phyloP scores from a whole-genome alignment of 2,113 vertebrate species.

The Serilophus lunatus region DNA sequence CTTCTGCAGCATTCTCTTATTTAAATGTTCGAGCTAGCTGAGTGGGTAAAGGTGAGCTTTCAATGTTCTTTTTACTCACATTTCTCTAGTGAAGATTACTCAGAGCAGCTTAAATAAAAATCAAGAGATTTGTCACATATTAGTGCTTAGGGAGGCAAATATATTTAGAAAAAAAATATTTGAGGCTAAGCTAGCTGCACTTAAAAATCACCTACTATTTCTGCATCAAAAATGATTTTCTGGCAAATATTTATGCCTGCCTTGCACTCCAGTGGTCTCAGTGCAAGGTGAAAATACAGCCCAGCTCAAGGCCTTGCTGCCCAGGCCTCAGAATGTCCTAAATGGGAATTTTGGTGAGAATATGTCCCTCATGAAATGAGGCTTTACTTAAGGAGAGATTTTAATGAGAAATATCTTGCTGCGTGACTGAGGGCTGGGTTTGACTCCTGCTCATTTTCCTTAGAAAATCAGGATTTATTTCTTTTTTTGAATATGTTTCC shows the following conservation, averaged over 20 bases:
- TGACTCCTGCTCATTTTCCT: neutral
- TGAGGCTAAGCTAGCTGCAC: neutral
- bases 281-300: neutral
- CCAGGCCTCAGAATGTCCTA: neutral
- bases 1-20: neutral
- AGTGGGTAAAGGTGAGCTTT: constrained; percentile 25
- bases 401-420: neutral
- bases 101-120: constrained; percentile 49
- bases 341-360: neutral
- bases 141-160: neutral
- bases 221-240: neutral
- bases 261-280: neutral
- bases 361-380: neutral
- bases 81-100: constrained; percentile 36
- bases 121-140: constrained; percentile 27
- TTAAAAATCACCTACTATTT: neutral
- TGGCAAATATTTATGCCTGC: neutral
- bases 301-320: neutral
- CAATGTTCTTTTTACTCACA: neutral
- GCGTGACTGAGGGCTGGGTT: neutral
- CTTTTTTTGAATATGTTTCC: neutral
- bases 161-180: neutral
- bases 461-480: neutral
- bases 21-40: neutral
- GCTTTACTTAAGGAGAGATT: neutral